Conservation (phyloP, 2,113 vertebrate genomes). For the Limnothrissa miodon region DNA sequence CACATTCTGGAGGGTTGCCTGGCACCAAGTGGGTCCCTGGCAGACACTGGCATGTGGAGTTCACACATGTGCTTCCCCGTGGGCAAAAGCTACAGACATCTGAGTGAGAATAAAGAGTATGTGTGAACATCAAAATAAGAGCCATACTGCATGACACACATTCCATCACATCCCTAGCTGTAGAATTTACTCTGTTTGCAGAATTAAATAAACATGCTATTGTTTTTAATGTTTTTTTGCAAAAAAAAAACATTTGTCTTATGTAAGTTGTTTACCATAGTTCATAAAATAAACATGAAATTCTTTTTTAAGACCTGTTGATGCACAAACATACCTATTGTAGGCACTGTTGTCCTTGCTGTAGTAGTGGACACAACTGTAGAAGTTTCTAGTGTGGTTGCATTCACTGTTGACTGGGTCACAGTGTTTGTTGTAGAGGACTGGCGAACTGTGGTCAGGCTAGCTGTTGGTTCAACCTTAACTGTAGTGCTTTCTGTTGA, state of each 20-base stretch:
- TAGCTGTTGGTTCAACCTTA: neutral
- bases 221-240: too few relatives aligned
- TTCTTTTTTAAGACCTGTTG: neutral
- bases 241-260: too few relatives aligned
- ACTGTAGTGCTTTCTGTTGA: neutral
- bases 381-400: neutral
- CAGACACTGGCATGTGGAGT: constrained; percentile 64
- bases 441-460: neutral
- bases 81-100: neutral
- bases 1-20: constrained; percentile 41
- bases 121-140: neutral
- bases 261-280: too few relatives aligned
- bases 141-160: too few relatives aligned
- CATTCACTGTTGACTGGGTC: neutral
- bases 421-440: neutral
- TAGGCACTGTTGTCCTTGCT: constrained; percentile 3
- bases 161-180: neutral
- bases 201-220: neutral
- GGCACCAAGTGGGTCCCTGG: constrained; percentile 51
- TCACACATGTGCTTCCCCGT: constrained; percentile 50
- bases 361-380: neutral
- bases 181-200: neutral
- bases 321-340: neutral
- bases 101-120: constrained; percentile 35
- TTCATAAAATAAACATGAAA: too few relatives aligned